Percentiles rank a stretch among this genome's conserved stretches.
These are phyloP conservation scores for Sus scrofa DNA, from an alignment of 2,113 vertebrate genomes.

Conservation along the genomic window DNA sequence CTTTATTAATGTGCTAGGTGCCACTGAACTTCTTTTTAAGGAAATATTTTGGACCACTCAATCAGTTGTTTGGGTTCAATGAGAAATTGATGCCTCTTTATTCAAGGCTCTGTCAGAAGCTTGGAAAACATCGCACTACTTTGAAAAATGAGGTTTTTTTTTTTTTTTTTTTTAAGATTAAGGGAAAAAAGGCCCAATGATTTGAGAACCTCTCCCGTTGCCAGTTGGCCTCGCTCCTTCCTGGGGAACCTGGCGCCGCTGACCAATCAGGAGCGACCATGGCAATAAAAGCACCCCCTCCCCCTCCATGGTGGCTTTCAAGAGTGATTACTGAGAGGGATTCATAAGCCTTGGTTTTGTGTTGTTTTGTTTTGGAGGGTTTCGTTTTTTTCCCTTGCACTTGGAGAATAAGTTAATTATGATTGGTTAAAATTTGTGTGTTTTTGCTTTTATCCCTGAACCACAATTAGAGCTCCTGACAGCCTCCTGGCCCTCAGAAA, in stretches of 20 bases:
- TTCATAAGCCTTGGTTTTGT: constrained; percentile 80
- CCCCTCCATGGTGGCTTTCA: constrained; percentile 73
- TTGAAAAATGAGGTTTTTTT: constrained; percentile 76
- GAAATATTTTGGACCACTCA: constrained; percentile 73
- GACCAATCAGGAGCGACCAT: constrained; percentile 66
- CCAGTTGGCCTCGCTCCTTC: constrained; percentile 80
- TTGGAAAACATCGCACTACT: constrained; percentile 79
- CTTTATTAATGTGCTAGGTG: constrained; percentile 51
- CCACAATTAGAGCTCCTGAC: constrained; percentile 85
- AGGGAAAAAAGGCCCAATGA: constrained; percentile 57
- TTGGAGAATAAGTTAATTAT: constrained; percentile 85
- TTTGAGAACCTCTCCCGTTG: constrained; percentile 78
- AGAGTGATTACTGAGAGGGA: constrained; percentile 75
- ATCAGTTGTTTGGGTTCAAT: constrained; percentile 76
- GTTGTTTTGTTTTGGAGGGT: constrained; percentile 79
- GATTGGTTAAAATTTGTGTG: constrained; percentile 86
- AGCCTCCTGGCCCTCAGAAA: constrained; percentile 85
- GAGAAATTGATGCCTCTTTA: constrained; percentile 80
- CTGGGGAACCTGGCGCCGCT: constrained; percentile 60
- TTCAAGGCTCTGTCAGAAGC: constrained; percentile 78
- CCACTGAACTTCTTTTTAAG: constrained; percentile 58
- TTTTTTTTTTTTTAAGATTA: constrained; percentile 39
- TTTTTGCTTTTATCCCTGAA: constrained; percentile 83
- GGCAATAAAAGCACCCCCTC: constrained; percentile 49
- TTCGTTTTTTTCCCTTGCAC: constrained; percentile 72